These are phyloP conservation scores for Oxygymnocypris stewartii DNA, from an alignment of 2,113 vertebrate species.

Conservation along the genomic window DNA sequence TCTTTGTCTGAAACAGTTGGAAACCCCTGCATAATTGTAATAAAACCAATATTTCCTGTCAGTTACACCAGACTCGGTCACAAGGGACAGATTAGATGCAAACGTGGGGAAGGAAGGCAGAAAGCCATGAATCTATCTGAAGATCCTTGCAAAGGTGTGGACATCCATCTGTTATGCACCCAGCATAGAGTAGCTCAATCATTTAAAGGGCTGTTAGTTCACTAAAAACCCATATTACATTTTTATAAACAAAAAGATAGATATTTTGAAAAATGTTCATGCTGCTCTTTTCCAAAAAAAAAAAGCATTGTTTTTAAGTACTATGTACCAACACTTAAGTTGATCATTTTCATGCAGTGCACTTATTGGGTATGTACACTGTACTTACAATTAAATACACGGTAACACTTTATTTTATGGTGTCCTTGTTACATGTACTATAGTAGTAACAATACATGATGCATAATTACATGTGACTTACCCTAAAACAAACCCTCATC, in stretches of 20 bases:
- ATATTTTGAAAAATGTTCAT: background rate
- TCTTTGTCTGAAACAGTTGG: background rate
- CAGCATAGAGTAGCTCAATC: background rate
- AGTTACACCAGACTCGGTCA: background rate
- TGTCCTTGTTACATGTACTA: no score
- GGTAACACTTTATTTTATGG: no score
- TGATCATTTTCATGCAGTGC: background rate
- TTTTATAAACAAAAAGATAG: background rate
- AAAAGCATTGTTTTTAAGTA: background rate
- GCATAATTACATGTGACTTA: no score
- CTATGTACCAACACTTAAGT: background rate
- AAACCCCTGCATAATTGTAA: background rate
- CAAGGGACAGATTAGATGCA: background rate
- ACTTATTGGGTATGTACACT: background rate
- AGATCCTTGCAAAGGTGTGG: background rate
- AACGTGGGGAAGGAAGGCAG: background rate
- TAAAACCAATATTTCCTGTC: background rate
- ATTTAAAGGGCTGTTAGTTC: background rate
- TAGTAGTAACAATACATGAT: no score
- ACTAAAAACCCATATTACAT: background rate
- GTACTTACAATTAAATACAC: no score
- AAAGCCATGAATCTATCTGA: background rate
- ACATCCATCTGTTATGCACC: background rate
- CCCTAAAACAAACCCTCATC: no score
- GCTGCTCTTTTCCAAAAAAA: background rate